phyloP scores from a whole-genome alignment of 2,888 invertebrate species.

The Caprella mutica region DNA sequence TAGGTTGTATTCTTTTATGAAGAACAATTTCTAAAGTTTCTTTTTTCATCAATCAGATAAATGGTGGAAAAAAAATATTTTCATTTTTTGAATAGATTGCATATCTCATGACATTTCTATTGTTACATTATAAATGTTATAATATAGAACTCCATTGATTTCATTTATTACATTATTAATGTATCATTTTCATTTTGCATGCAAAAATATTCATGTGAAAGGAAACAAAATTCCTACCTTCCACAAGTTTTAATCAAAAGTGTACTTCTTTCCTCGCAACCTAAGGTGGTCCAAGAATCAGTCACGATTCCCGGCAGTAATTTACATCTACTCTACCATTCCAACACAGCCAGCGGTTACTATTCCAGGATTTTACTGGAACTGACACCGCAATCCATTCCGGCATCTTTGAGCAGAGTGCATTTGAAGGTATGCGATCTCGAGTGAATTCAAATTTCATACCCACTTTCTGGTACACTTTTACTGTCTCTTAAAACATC shows the following conservation, averaged over 20 bases:
- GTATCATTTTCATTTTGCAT: background rate
- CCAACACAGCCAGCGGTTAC: constrained; percentile 87
- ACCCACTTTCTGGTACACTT: too few relatives aligned
- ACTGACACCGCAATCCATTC: constrained; percentile 66
- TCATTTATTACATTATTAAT: background rate
- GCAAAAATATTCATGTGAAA: background rate
- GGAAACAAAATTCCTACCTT: too few relatives aligned
- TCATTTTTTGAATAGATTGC: too few relatives aligned
- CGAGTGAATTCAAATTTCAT: too few relatives aligned
- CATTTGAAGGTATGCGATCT: constrained; percentile 63
- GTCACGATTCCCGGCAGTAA: constrained; percentile 87
- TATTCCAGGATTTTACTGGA: constrained; percentile 83
- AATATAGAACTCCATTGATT: background rate
- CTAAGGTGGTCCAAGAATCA: constrained; percentile 88
- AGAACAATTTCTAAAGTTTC: too few relatives aligned
- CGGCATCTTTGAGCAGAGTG: constrained; percentile 69
- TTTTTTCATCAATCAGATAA: too few relatives aligned
- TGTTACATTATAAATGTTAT: background rate
- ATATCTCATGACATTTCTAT: background rate
- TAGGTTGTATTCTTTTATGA: too few relatives aligned
- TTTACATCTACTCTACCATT: constrained; percentile 87
- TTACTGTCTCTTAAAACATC: too few relatives aligned
- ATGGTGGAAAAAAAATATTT: too few relatives aligned
- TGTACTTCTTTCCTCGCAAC: background rate
- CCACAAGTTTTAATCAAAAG: too few relatives aligned